phyloP scores from a whole-genome alignment of 2,888 invertebrate species.

The Synanthedon formicaeformis region DNA sequence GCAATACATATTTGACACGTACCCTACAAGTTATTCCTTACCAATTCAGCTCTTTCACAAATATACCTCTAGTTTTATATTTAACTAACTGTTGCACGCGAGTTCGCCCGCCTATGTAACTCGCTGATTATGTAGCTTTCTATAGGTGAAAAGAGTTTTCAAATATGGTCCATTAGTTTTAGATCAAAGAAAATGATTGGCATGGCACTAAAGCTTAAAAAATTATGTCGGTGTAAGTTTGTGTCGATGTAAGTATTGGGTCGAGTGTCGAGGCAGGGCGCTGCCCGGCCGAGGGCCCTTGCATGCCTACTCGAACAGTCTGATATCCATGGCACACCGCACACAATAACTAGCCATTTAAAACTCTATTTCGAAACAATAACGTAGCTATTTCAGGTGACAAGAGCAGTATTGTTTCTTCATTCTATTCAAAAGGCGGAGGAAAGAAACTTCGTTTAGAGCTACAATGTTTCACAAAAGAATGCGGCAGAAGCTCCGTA shows the following conservation, averaged over 20 bases:
- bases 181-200: too few species aligned
- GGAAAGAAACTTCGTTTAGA: background rate
- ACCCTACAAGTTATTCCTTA: too few species aligned
- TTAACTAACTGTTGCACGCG: too few species aligned
- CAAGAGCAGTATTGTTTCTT: slow-evolving; percentile 35
- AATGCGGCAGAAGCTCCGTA: background rate
- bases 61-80: too few species aligned
- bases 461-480: too few species aligned
- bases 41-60: too few species aligned
- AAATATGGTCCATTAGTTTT: too few species aligned
- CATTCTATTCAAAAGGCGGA: slow-evolving; percentile 26
- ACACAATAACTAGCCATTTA: background rate
- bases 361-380: slow-evolving; percentile 4
- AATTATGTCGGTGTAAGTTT: background rate
- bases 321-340: background rate
- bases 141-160: too few species aligned
- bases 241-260: slow-evolving; percentile 26
- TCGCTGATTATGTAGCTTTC: too few species aligned
- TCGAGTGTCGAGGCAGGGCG: slow-evolving; percentile 41
- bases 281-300: slow-evolving; percentile 43
- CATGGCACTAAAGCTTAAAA: too few species aligned
- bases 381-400: slow-evolving; percentile 7
- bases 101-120: too few species aligned
- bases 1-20: too few species aligned
- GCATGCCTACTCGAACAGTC: slow-evolving; percentile 33